Base-by-base conservation (phyloP, 2,888 invertebrate species). In the Petrophora chlorosata region DNA sequence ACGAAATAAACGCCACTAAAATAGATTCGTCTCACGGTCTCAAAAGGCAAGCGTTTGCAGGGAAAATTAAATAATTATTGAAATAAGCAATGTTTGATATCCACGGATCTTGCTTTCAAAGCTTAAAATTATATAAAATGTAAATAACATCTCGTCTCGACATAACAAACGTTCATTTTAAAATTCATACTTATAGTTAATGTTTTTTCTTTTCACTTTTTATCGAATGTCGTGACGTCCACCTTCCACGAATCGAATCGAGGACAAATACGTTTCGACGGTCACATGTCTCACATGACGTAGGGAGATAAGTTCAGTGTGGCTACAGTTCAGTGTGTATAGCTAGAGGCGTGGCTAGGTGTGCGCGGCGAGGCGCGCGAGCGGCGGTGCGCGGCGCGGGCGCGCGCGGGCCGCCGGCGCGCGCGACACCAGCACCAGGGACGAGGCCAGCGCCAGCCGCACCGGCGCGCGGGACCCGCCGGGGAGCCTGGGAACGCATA, bases 391-490 rank as follows among this genome's bases (percentile, higher is more conserved):
- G 22, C 80, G 76, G 40, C 83, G 79, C 22, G 71, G 59, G 35
- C 79, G 73, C 19, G 67, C 65, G 3, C 84, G 77, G 14, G 83
- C 72, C 9, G 89, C 83, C 57, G 91, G 86, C 61, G 90, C 93
- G 64, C 94, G 91, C 13, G 94, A 91, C 63, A 94, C 90, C 63
- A 94, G 90, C 72, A 96, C 95, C 51, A 97, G 90, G 5, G 96
- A 94, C 45, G 97, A 97, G 36, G 94, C 97, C 48, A 97, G 89
- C 19, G 96, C 95, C 61, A 97, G 89, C 63, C 95, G 94, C 16
- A 95, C 94, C 0, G 96, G 95, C 32, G 95, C 95, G 59, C 93
- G 92, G 19, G 92, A 91, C 1, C 96, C 97, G 22, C 98, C 98
- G 0, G 98, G 98, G 63, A 98, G 86, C 76, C 96, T 87, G 65